Evolutionary conservation across 2,797 vertebrate species (phyloP), one percentile per base, ranked within the genome.

Genomic region (Amblyopsis hoosieri): DNA sequence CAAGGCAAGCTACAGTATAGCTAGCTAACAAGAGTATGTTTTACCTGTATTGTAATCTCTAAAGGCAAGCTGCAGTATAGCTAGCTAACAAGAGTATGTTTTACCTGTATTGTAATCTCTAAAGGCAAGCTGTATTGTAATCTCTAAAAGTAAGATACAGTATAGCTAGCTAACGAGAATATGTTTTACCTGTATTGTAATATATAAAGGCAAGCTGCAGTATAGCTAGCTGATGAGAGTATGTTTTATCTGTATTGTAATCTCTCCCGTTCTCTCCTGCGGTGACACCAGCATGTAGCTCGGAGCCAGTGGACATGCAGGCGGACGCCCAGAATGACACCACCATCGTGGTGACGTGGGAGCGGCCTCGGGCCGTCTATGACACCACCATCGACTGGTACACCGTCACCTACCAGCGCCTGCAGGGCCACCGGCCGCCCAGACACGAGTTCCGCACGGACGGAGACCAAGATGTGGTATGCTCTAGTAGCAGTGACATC

Each of bases 381-480:
- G 96, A 97, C 69, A 94, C 94, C 12, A 91, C 93, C 79, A 99
- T 99, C 57, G 95, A 98, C 88, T 94, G 92, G 92, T 99, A 98
- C 89, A 92, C 94, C 0, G 95, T 99, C 75, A 93, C 94, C 55
- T 98, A 97, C 81, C 95, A 99, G 78, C 91, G 92, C 23, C 75
- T 99, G 60, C 96, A 97, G 79, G 96, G 94, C 71, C 87, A 77
- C 54, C 91, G 95, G 66, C 92, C 94, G 76, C 92, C 70, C 54
- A 96, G 94, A 82, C 94, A 91, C n/a, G 94, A 96, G 81, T 96
- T 95, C 92, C 89, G 97, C 87, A 99, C 97, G 0, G 97, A 99
- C 52, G 97, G 96, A 71, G 98, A 99, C 90, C 97, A 99, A 85
- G 97, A 99, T 68, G 93, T 98, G 95, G 97, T 99, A 94, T 81